Conservation (phyloP, 2,888 invertebrate genomes). For the Lacanobia wlatinum region DNA sequence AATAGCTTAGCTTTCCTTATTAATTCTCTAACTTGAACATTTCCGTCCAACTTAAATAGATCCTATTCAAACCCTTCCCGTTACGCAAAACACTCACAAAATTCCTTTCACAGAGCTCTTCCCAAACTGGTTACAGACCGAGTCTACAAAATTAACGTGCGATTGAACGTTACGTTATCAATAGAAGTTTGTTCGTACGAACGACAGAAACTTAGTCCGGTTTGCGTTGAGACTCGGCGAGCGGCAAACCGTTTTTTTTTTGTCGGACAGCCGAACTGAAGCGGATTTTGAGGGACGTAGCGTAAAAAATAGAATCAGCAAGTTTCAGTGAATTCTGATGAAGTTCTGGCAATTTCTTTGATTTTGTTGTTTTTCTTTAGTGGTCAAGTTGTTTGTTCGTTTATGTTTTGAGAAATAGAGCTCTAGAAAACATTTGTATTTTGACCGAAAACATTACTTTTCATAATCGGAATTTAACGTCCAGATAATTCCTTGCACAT, state of each 20-base stretch:
- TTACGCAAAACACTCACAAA: background rate
- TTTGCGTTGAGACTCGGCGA: conserved; percentile 7
- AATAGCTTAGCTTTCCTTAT: conserved; percentile 9
- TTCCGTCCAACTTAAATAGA: conserved; percentile 21
- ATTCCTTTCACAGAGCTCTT: conserved; percentile 7
- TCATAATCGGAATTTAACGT: too few relatives aligned
- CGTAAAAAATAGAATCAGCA: conserved; percentile 27
- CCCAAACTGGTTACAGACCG: conserved; percentile 25
- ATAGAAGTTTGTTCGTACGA: conserved; percentile 27
- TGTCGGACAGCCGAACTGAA: conserved; percentile 2
- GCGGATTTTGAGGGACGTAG: conserved; percentile 1
- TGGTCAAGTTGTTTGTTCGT: background rate
- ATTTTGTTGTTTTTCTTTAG: background rate
- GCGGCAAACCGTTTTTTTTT: conserved; percentile 30
- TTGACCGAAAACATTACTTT: too few relatives aligned
- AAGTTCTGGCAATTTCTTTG: conserved; percentile 7
- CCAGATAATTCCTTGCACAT: too few relatives aligned
- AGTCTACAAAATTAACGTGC: conserved; percentile 44
- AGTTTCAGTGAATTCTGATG: conserved; percentile 16
- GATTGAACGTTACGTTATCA: conserved; percentile 42
- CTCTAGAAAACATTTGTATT: too few relatives aligned
- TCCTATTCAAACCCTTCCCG: background rate
- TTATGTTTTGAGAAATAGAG: background rate
- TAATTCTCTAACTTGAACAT: conserved; percentile 8
- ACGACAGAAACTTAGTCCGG: conserved; percentile 22